Evolutionary conservation across 2,113 vertebrate species (phyloP).

Genomic region (Aphyosemion australe): DNA sequence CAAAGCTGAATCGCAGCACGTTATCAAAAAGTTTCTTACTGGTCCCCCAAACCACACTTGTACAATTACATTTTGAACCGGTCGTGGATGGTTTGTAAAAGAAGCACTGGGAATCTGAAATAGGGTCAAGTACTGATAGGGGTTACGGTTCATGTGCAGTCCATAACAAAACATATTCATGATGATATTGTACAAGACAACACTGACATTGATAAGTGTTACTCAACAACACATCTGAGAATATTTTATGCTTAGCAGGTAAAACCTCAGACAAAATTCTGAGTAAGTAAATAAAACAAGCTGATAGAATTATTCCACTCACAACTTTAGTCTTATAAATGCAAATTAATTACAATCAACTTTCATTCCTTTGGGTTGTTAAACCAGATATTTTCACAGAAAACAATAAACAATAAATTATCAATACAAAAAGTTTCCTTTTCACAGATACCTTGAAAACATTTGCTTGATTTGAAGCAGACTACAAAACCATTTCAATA

Average conservation of each 20-base stretch:
- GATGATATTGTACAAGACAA: conserved; percentile 66
- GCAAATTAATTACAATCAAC: conserved; percentile 60
- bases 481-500: conserved; percentile 73
- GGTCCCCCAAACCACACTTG: conserved; percentile 36
- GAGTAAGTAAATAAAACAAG: conserved; percentile 27
- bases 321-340: conserved; percentile 51
- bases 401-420: conserved; percentile 70
- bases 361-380: conserved; percentile 49
- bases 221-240: conserved; percentile 48
- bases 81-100: conserved; percentile 24
- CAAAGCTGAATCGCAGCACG: conserved; percentile 39
- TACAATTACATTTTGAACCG: conserved; percentile 37
- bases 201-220: conserved; percentile 55
- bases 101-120: conserved; percentile 33
- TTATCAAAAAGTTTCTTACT: conserved; percentile 26
- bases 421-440: conserved; percentile 54
- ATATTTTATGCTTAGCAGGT: conserved; percentile 42
- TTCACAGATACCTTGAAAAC: conserved; percentile 66
- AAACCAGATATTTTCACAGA: conserved; percentile 68
- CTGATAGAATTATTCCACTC: conserved; percentile 30
- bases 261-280: conserved; percentile 3
- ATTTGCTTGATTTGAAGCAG: conserved; percentile 61
- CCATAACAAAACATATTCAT: conserved; percentile 65
- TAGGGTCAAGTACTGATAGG: conserved; percentile 21
- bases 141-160: conserved; percentile 48